Evolutionary conservation across 2,888 invertebrate genomes (phyloP).

Genomic region (Pterobdella sp.): DNA sequence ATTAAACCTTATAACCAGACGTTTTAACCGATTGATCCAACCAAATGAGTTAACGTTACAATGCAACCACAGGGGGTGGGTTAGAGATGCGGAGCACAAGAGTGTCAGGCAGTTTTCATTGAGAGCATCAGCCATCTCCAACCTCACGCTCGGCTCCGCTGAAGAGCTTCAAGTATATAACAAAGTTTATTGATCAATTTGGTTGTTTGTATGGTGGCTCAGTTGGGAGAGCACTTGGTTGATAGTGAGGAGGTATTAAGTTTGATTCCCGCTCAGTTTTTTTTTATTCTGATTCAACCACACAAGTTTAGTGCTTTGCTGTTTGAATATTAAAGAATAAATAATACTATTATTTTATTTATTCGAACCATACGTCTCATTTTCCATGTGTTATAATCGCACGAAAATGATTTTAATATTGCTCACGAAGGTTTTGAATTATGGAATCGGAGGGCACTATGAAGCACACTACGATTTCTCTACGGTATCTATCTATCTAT

Average conservation of each 20-base stretch:
- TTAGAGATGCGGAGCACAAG: slow-evolving; percentile 51
- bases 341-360: not conserved
- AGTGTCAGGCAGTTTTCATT: slow-evolving; percentile 67
- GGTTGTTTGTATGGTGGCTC: not conserved
- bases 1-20: too few species aligned
- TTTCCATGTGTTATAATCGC: not conserved
- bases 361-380: not conserved
- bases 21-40: too few species aligned
- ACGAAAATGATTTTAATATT: not conserved
- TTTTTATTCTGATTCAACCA: too few species aligned
- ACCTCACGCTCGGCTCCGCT: slow-evolving; percentile 74
- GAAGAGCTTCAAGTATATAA: slow-evolving; percentile 73
- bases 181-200: not conserved
- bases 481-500: slow-evolving; percentile 27
- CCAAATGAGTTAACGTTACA: too few species aligned
- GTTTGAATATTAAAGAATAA: too few species aligned
- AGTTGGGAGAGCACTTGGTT: not conserved
- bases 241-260: not conserved
- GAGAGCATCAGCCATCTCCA: slow-evolving; percentile 76
- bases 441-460: slow-evolving; percentile 38
- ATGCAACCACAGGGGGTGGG: slow-evolving; percentile 35
- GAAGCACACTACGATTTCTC: slow-evolving; percentile 38
- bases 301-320: too few species aligned
- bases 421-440: slow-evolving; percentile 35
- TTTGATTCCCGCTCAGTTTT: too few species aligned